A percentile compares a stretch with the other conserved stretches of the same genome.
These are phyloP conservation scores for Verasper variegatus DNA, from an alignment of 2,113 vertebrate species.

Conservation along the genomic window DNA sequence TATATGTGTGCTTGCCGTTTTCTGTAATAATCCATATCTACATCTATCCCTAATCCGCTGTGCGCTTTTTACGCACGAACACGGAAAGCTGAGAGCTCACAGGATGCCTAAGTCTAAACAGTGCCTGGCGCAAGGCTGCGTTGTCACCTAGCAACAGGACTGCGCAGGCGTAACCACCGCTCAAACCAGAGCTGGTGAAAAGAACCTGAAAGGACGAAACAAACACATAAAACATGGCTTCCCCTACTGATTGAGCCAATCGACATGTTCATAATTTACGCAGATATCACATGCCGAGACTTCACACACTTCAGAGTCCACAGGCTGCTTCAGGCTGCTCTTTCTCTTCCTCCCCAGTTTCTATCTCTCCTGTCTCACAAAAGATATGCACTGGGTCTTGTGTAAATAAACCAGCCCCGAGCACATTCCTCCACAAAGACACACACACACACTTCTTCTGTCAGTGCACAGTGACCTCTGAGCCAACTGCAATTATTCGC, in stretches of 20 bases:
- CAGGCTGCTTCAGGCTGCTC: not conserved
- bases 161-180: conserved; percentile 9
- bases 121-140: conserved; percentile 19
- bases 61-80: not conserved
- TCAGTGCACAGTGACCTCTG: conserved; percentile 43
- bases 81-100: not conserved
- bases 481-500: conserved; percentile 13
- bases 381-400: conserved; percentile 57
- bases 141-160: conserved; percentile 67
- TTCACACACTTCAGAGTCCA: not conserved
- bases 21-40: not conserved
- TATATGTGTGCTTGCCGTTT: no score
- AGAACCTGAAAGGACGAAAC: not conserved
- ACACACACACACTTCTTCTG: conserved; percentile 8
- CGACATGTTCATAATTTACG: no score
- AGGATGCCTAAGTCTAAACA: not conserved
- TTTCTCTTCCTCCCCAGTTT: conserved; percentile 2
- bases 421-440: conserved; percentile 64
- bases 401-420: conserved; percentile 69
- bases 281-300: no score
- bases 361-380: conserved; percentile 28
- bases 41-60: not conserved
- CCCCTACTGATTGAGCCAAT: no score
- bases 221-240: not conserved
- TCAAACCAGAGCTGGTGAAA: not conserved